Conservation (phyloP, 92 coral and sea anemone species). For the Blastomussa wellsi region DNA sequence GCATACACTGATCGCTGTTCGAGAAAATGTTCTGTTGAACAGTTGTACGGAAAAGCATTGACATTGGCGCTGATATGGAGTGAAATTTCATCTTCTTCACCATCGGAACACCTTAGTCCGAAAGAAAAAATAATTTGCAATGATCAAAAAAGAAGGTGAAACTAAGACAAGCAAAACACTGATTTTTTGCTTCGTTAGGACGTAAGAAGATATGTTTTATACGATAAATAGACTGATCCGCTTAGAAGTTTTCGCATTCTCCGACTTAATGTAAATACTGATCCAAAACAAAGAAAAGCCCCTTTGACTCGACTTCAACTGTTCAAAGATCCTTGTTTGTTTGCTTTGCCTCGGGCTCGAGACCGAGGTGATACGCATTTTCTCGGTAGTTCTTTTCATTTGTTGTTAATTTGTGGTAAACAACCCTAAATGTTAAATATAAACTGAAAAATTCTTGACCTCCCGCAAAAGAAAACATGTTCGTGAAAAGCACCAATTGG, state of each 20-base stretch:
- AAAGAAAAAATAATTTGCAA: too few relatives aligned
- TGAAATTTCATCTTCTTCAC: too few relatives aligned
- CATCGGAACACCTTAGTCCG: too few relatives aligned
- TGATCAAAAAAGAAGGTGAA: background rate
- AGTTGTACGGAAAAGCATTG: background rate
- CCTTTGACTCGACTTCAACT: background rate
- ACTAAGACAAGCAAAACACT: background rate
- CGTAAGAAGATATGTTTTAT: background rate
- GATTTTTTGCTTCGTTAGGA: background rate
- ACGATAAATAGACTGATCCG: constrained; percentile 15
- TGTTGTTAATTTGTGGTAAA: constrained; percentile 26
- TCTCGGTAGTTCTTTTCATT: background rate
- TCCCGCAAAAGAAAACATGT: constrained; percentile 14
- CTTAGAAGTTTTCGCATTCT: constrained; percentile 26
- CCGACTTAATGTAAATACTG: constrained; percentile 21
- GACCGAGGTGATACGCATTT: background rate
- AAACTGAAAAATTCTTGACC: background rate
- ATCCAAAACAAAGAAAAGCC: background rate
- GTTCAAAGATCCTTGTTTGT: background rate
- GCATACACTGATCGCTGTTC: background rate
- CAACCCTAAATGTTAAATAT: background rate
- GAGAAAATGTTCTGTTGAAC: background rate
- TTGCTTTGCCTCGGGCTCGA: background rate
- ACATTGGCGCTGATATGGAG: background rate
- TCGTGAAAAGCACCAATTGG: background rate